Evolutionary conservation across 2,888 invertebrate genomes (phyloP).

Genomic region (Ceriagrion tenellum): DNA sequence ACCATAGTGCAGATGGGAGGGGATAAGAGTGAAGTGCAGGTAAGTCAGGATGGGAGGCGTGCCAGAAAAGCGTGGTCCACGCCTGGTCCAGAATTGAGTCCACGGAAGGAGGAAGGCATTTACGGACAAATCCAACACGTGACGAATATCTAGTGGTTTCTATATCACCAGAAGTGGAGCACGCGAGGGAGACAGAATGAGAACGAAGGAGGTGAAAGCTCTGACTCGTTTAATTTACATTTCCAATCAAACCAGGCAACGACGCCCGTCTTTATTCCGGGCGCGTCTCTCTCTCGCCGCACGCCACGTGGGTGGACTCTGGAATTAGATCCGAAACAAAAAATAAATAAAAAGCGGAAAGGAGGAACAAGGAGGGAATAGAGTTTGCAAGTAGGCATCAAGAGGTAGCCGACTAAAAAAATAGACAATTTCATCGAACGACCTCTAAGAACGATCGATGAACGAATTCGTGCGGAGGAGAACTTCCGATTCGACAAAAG

Average conservation of each 20-base stretch:
- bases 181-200: neutral
- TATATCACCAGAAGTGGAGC: conserved; percentile 34
- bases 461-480: conserved; percentile 12
- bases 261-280: conserved; percentile 34
- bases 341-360: neutral
- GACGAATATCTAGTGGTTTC: conserved; percentile 49
- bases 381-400: neutral
- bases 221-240: conserved; percentile 55
- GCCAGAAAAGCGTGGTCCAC: neutral
- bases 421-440: neutral
- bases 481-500: neutral
- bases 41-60: neutral
- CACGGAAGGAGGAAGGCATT: neutral
- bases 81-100: neutral
- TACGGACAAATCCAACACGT: conserved; percentile 37
- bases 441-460: conserved; percentile 47
- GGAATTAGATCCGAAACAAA: conserved; percentile 44
- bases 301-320: conserved; percentile 44
- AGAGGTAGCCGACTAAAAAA: neutral
- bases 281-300: conserved; percentile 18
- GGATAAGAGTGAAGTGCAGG: neutral
- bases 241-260: conserved; percentile 56
- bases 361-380: neutral
- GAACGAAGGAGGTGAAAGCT: neutral
- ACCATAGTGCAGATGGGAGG: neutral